Conservation (phyloP, 2,888 invertebrate genomes). For the Fissipunctia ypsillon region DNA sequence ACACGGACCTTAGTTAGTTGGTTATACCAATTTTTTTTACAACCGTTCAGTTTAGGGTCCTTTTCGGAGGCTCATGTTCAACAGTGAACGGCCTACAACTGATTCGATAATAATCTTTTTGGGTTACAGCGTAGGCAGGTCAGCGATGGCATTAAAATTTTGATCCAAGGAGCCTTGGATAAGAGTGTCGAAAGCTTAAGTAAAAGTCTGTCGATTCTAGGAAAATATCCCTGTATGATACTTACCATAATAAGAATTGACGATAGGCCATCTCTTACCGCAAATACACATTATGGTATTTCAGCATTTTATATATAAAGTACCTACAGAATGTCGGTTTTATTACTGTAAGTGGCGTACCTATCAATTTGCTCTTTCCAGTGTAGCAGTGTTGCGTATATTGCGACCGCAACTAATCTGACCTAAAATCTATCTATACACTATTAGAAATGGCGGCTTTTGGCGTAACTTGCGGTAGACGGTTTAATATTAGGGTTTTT, state of each 20-base stretch:
- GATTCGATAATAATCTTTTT: background rate
- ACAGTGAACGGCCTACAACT: background rate
- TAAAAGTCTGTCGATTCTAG: background rate
- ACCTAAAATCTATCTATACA: slow-evolving; percentile 47
- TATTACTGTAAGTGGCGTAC: slow-evolving; percentile 37
- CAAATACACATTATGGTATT: no score
- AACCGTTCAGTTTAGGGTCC: background rate
- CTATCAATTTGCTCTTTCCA: slow-evolving; percentile 31
- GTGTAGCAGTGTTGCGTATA: slow-evolving; percentile 39
- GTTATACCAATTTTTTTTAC: background rate
- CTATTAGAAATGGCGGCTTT: slow-evolving; percentile 45
- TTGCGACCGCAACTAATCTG: slow-evolving; percentile 51
- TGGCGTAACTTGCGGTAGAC: slow-evolving; percentile 16
- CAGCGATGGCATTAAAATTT: background rate
- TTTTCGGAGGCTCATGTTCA: background rate
- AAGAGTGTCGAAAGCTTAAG: background rate
- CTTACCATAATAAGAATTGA: background rate
- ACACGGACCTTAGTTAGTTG: background rate
- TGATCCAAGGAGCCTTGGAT: background rate
- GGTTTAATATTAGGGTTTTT: slow-evolving; percentile 18
- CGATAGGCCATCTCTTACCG: background rate
- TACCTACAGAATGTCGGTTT: no score
- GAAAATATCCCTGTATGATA: background rate
- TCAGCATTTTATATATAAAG: no score
- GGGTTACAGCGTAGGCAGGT: background rate